phyloP scores from a whole-genome alignment of 2,797 vertebrate genomes.

The Loris lydekkerianus region DNA sequence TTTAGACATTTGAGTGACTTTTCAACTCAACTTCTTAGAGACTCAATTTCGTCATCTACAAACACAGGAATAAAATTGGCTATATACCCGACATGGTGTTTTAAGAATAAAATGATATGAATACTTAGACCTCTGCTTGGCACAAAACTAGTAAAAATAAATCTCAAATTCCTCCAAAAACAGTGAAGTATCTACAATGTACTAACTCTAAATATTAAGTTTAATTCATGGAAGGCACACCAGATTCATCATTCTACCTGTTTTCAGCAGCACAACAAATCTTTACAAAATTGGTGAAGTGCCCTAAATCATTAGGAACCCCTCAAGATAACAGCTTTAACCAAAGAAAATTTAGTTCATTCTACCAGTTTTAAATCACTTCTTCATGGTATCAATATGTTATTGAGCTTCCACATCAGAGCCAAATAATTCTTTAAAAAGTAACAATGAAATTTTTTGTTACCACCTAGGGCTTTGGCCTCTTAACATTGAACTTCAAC shows the following conservation, averaged over 20 bases:
- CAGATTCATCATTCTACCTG: not conserved
- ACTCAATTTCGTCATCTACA: constrained; percentile 13
- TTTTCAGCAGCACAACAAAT: not conserved
- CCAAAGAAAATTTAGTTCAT: constrained; percentile 16
- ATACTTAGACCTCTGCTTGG: not conserved
- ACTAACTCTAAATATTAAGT: constrained; percentile 20
- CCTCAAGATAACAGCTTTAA: constrained; percentile 46
- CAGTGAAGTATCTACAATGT: not conserved
- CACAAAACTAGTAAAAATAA: constrained; percentile 1
- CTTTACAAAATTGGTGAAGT: not conserved
- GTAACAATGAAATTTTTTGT: not conserved
- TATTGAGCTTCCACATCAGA: constrained; percentile 46
- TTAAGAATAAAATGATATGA: constrained; percentile 29
- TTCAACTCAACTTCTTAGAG: constrained; percentile 8
- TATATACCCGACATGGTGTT: not conserved
- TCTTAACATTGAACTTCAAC: constrained; percentile 46
- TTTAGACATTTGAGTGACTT: not conserved
- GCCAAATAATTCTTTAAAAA: constrained; percentile 50
- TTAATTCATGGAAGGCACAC: not conserved
- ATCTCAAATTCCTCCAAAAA: not conserved
- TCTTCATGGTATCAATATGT: constrained; percentile 12
- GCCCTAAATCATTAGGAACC: constrained; percentile 21
- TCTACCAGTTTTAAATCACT: constrained; percentile 36
- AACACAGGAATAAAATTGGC: not conserved
- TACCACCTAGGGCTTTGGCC: not conserved